A percentile compares a stretch with the other conserved stretches of the same genome.
Conservation (phyloP, 1,140 invertebrate genomes). For the Trichoplusia ni region DNA sequence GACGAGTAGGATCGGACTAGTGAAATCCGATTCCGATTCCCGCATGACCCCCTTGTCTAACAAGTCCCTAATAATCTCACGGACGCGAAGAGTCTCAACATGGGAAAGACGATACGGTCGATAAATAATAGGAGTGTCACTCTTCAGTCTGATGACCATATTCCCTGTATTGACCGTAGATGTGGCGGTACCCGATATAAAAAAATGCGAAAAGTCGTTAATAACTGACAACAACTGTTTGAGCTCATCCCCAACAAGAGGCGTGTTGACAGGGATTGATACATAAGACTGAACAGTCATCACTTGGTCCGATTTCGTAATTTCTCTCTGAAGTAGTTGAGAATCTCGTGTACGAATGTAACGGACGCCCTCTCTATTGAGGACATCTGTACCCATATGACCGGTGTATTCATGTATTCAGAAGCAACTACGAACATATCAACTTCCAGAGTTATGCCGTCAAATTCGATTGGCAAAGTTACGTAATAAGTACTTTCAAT, state of each 20-base stretch:
- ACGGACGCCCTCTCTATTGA: conserved; percentile 8
- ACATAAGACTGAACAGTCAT: too few species aligned
- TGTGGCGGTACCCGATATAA: conserved; percentile 27
- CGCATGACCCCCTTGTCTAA: not conserved
- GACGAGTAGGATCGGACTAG: not conserved
- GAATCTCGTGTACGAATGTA: not conserved
- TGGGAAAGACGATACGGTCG: not conserved
- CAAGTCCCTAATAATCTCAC: not conserved
- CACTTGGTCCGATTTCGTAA: too few species aligned
- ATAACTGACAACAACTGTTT: not conserved
- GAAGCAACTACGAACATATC: conserved; percentile 18
- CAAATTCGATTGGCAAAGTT: conserved; percentile 9
- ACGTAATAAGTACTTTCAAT: not conserved
- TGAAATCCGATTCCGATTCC: not conserved
- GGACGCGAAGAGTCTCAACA: not conserved
- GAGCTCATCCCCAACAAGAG: not conserved
- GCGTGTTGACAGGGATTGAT: not conserved
- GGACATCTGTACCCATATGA: conserved; percentile 26
- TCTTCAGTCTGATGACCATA: conserved; percentile 28
- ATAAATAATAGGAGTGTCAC: not conserved
- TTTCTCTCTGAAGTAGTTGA: not conserved
- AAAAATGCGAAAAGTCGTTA: not conserved
- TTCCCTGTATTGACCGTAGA: conserved; percentile 28
- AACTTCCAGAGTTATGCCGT: conserved; percentile 8
- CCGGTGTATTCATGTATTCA: conserved; percentile 18